Evolutionary conservation across 2,113 vertebrate genomes (phyloP), one percentile per base, ranked within the genome.

Genomic region (Microcebus griseorufus): DNA sequence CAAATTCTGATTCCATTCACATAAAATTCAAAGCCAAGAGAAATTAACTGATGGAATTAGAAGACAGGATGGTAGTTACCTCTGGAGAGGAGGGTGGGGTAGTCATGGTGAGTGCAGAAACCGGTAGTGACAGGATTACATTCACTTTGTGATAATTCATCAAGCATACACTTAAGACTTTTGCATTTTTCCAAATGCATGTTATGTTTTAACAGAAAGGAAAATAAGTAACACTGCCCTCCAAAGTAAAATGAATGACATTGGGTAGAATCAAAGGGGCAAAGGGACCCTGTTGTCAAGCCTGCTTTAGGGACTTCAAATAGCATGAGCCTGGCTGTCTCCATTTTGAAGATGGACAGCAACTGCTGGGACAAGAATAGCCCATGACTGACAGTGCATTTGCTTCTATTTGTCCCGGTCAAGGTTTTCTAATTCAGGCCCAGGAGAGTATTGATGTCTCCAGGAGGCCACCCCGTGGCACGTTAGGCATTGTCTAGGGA

Each of bases 341-440:
- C 51, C 81, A 39, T 75, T 58, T 84, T 91, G 90, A 98, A 97
- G 82, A 95, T 90, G 94, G 81, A 90, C 97, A 98, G 97, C 98
- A 98, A 92, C 97, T 98, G 98, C 95, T 92, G 84, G 0, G 9
- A 97, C 73, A 0, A 95, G 98, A 98, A 98, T 98, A 98, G 98
- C 97, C 72, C 0, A 0, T 0, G 93, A 97, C 98, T 98, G 98
- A 98, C 97, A 82, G 97, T 93, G 98, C 98, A 98, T 88, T 98
- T 98, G 96, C 93, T 97, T 82, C 13, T 17, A n/a, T 25, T 81
- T 37, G 55, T 96, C 89, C 96, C 18, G 62, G 90, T 97, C 96
- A 96, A 98, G 98, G 97, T 96, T 98, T 98, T 99, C 98, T 99
- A 99, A 99, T 98, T 98, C 69, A 55, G 98, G 97, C 97, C 16